A percentile compares a stretch with the other conserved stretches of the same genome.
Evolutionary conservation across 2,888 invertebrate genomes (phyloP).

Genomic region (Pollenia griseotomentosa): DNA sequence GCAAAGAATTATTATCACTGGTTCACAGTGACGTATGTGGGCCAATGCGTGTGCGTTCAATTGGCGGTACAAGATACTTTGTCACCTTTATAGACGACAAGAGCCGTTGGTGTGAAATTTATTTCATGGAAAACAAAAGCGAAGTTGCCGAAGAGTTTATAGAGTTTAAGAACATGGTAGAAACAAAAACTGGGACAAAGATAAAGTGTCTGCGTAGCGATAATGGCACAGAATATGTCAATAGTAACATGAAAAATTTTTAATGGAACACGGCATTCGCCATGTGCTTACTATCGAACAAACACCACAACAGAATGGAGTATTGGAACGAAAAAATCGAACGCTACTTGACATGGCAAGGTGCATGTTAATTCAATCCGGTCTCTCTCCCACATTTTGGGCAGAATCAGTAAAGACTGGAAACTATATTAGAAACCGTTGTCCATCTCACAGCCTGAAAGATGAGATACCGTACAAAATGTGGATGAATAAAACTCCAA

Average conservation of each 20-base stretch:
- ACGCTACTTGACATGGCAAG: conserved; percentile 76
- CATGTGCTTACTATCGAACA: conserved; percentile 74
- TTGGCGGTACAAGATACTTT: conserved; percentile 46
- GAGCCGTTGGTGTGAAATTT: conserved; percentile 67
- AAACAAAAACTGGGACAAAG: conserved; percentile 62
- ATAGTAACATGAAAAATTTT: conserved; percentile 50
- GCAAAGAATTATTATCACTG: no score
- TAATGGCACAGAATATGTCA: conserved; percentile 74
- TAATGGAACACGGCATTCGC: conserved; percentile 75
- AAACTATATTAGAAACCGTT: conserved; percentile 76
- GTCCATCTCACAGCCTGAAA: conserved; percentile 15
- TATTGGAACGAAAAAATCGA: conserved; percentile 73
- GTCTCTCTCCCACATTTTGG: conserved; percentile 76
- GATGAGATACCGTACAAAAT: conserved; percentile 59
- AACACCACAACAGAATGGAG: conserved; percentile 74
- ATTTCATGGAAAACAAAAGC: conserved; percentile 67
- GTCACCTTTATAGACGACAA: conserved; percentile 65
- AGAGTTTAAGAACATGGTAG: conserved; percentile 61
- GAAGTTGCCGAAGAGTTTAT: conserved; percentile 60
- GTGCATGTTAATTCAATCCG: conserved; percentile 76
- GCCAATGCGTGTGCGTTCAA: conserved; percentile 11
- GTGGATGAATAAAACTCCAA: conserved; percentile 37
- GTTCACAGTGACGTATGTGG: no score
- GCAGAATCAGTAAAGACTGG: conserved; percentile 78
- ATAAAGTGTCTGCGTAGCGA: conserved; percentile 76